Percentiles rank a stretch among this genome's conserved stretches.
These are phyloP conservation scores for Rhizoglyphus robini DNA, from an alignment of 1,140 invertebrate species.

Conservation along the genomic window DNA sequence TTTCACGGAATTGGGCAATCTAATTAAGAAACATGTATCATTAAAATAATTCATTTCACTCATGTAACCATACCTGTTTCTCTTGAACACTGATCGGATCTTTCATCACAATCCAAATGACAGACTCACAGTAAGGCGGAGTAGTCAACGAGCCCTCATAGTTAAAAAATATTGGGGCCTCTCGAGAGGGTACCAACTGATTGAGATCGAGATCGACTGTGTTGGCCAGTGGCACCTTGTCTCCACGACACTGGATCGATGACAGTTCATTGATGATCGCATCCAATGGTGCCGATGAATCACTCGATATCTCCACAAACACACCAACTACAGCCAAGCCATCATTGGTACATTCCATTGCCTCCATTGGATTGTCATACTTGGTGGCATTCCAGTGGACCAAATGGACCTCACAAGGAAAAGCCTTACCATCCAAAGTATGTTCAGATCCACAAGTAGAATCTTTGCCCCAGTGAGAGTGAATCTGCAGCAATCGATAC, in stretches of 20 bases:
- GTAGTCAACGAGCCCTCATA: constrained; percentile 92
- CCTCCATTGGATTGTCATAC: constrained; percentile 63
- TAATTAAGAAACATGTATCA: not conserved
- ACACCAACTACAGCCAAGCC: constrained; percentile 84
- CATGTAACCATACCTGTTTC: constrained; percentile 51
- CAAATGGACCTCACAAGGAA: constrained; percentile 63
- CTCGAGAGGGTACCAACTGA: constrained; percentile 22
- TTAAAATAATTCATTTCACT: not conserved
- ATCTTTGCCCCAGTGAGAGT: constrained; percentile 78
- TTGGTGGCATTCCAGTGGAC: constrained; percentile 85
- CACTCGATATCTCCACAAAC: constrained; percentile 51
- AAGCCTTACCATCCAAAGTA: constrained; percentile 71
- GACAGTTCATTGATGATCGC: constrained; percentile 49
- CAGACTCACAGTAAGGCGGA: constrained; percentile 87
- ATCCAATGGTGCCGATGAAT: not conserved
- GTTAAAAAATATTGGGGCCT: constrained; percentile 62
- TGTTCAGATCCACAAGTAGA: constrained; percentile 69
- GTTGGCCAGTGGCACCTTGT: constrained; percentile 31
- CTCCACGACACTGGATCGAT: constrained; percentile 59
- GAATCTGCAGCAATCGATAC: constrained; percentile 76
- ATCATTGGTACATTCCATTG: constrained; percentile 63
- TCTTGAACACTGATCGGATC: constrained; percentile 71
- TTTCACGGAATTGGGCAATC: constrained; percentile 1
- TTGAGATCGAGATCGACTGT: constrained; percentile 5
- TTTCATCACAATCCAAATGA: constrained; percentile 94